Evolutionary conservation across 1,140 invertebrate genomes (phyloP).

Genomic region (Drosophila triauraria): DNA sequence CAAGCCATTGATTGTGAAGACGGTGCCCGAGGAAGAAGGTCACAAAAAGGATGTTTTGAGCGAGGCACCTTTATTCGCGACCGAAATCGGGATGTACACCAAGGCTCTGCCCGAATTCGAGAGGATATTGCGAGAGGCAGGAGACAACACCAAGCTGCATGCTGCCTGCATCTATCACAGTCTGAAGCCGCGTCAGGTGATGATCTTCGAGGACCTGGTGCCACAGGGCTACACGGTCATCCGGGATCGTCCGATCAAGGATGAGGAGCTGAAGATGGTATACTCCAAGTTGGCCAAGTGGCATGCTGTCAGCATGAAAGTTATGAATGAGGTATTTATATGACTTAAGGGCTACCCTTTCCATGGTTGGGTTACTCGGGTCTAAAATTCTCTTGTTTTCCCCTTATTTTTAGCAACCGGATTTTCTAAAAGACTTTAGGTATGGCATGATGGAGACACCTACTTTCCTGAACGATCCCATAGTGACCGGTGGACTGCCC

Average conservation of each 20-base stretch:
- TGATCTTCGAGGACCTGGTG: constrained; percentile 63
- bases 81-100: constrained; percentile 64
- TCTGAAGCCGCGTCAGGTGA: constrained; percentile 42
- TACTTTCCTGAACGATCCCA: constrained; percentile 12
- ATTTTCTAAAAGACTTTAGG: constrained; percentile 36
- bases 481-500: constrained; percentile 25
- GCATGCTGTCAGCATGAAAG: constrained; percentile 57
- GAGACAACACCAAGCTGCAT: constrained; percentile 40
- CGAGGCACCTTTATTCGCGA: constrained; percentile 44
- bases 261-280: constrained; percentile 36
- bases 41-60: constrained; percentile 53
- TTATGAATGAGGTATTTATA: constrained; percentile 33
- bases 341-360: too few relatives aligned
- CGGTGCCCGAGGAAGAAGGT: constrained; percentile 58
- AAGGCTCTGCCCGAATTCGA: constrained; percentile 56
- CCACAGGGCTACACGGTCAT: constrained; percentile 45
- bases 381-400: too few relatives aligned
- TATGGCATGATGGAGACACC: constrained; percentile 23
- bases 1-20: constrained; percentile 62
- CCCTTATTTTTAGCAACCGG: constrained; percentile 12
- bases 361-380: too few relatives aligned
- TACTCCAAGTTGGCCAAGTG: constrained; percentile 52
- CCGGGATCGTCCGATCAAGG: constrained; percentile 26
- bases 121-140: constrained; percentile 35
- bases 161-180: constrained; percentile 49